Evolutionary conservation across 2,888 invertebrate species (phyloP).

Genomic region (Aspidiotus destructor): DNA sequence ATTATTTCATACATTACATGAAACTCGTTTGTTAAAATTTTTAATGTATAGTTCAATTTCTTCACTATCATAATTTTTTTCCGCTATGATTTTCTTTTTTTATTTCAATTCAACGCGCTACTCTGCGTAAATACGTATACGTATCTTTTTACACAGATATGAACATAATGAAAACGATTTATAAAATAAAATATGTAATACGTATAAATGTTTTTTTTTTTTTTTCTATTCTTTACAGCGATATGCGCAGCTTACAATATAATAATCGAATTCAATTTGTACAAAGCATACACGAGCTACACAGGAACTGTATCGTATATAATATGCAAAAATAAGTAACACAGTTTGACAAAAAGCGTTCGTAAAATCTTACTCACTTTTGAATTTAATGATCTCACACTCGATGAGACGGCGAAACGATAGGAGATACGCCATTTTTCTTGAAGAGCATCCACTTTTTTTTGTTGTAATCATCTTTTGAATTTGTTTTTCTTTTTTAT

Average conservation of each 20-base stretch:
- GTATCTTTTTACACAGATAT: slow-evolving; percentile 4
- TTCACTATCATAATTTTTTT: too few relatives aligned
- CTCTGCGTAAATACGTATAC: slow-evolving; percentile 10
- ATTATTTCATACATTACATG: slow-evolving; percentile 11
- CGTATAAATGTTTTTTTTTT: neutral
- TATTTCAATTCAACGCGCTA: slow-evolving; percentile 11
- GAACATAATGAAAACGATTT: neutral
- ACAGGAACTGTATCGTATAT: neutral
- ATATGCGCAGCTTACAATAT: neutral
- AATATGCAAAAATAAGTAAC: neutral
- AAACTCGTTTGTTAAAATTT: slow-evolving; percentile 10
- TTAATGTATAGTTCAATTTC: slow-evolving; percentile 6
- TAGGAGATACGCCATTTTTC: too few relatives aligned
- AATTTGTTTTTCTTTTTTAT: neutral
- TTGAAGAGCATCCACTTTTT: too few relatives aligned
- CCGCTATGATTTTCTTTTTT: slow-evolving; percentile 10
- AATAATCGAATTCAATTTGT: neutral
- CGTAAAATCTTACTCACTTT: neutral
- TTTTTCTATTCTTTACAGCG: neutral
- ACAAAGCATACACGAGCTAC: slow-evolving; percentile 2
- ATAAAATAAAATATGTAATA: slow-evolving; percentile 3
- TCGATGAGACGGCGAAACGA: too few relatives aligned
- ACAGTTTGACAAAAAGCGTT: neutral
- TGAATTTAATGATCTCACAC: too few relatives aligned
- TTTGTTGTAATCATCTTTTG: neutral